Percentiles rank a stretch among this genome's conserved stretches.
phyloP scores from a whole-genome alignment of 2,113 vertebrate genomes.

The Lepidothrix coronata region DNA sequence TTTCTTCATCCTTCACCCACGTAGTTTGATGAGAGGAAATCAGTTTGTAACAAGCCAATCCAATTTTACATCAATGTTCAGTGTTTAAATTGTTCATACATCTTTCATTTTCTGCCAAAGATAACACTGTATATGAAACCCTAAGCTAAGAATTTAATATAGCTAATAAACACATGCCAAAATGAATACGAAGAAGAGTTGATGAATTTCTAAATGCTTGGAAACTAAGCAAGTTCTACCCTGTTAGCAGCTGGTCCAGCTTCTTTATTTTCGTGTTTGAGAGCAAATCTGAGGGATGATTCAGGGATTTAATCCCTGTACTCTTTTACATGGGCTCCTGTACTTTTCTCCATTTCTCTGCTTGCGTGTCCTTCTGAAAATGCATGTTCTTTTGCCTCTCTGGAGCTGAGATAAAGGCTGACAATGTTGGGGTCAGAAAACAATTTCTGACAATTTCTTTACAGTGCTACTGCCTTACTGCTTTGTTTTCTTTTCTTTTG shows the following conservation, averaged over 20 bases:
- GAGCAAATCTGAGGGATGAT: constrained; percentile 9
- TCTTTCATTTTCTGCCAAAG: constrained; percentile 65
- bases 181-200: neutral
- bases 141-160: neutral
- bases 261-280: constrained; percentile 64
- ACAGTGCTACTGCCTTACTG: constrained; percentile 6
- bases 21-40: constrained; percentile 60
- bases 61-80: constrained; percentile 60
- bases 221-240: constrained; percentile 49
- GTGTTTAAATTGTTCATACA: constrained; percentile 53
- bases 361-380: neutral
- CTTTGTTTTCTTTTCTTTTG: neutral
- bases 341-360: neutral
- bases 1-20: constrained; percentile 60
- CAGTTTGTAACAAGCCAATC: constrained; percentile 18
- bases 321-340: too few species aligned
- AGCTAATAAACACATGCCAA: constrained; percentile 3
- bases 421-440: constrained; percentile 17
- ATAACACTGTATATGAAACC: constrained; percentile 65
- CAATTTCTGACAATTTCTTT: constrained; percentile 9
- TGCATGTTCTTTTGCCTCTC: neutral
- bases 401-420: constrained; percentile 9
- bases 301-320: too few species aligned
- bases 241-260: constrained; percentile 50
- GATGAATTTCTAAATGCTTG: neutral